Conservation (phyloP, 2,113 vertebrate species). For the Elachura formosa region DNA sequence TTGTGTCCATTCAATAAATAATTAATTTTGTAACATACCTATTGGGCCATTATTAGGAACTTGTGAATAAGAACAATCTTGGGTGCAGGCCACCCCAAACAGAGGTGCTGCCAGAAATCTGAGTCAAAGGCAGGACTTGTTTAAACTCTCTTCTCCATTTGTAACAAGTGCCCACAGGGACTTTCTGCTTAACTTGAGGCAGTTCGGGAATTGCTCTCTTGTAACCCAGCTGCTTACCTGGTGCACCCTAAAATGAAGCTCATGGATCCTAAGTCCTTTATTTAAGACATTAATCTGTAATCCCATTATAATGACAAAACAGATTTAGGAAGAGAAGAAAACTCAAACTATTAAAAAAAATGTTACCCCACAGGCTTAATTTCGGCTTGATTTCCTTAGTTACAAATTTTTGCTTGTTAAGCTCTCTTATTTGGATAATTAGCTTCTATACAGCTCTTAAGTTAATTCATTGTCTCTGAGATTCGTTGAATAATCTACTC, state of each 20-base stretch:
- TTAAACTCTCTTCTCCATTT: rapidly evolving
- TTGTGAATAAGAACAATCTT: rapidly evolving
- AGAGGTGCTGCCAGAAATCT: background rate
- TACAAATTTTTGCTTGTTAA: background rate
- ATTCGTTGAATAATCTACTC: background rate
- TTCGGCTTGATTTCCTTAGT: background rate
- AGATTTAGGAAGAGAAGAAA: background rate
- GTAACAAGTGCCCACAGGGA: background rate
- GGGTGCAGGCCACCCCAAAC: background rate
- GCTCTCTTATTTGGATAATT: background rate
- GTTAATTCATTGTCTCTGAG: background rate
- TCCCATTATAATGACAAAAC: background rate
- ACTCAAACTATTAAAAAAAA: background rate
- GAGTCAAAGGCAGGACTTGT: background rate
- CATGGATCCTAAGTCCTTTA: background rate
- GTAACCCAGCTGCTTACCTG: background rate
- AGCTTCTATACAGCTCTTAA: background rate
- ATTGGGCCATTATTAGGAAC: no score
- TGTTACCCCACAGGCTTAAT: background rate
- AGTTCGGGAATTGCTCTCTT: background rate
- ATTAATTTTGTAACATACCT: background rate
- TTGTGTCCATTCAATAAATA: background rate
- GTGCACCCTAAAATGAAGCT: background rate
- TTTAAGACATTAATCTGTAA: background rate
- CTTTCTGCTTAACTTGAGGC: background rate